phyloP scores from a whole-genome alignment of 2,113 vertebrate genomes.

The Motacilla tschutschensis region DNA sequence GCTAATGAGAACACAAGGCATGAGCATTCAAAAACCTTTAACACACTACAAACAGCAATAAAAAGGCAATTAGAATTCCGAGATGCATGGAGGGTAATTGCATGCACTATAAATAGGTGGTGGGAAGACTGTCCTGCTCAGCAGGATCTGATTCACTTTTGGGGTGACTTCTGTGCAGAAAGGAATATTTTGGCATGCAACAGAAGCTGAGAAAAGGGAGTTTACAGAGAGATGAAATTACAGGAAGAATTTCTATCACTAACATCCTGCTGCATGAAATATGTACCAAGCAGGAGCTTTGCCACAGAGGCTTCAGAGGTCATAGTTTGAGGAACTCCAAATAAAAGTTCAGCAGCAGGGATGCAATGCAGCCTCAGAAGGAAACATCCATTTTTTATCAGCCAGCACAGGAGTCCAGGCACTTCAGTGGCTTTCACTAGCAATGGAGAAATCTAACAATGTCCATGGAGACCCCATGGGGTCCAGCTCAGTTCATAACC shows the following conservation, averaged over 20 bases:
- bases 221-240: conserved; percentile 7
- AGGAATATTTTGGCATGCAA: background rate
- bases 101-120: conserved; percentile 48
- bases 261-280: background rate
- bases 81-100: conserved; percentile 50
- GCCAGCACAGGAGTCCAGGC: background rate
- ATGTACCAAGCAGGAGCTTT: background rate
- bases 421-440: background rate
- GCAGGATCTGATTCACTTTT: conserved; percentile 41
- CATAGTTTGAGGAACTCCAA: background rate
- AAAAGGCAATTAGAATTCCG: conserved; percentile 58
- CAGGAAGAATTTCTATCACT: background rate
- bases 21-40: conserved; percentile 54
- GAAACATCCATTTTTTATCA: background rate
- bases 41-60: conserved; percentile 62
- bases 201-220: background rate
- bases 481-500: background rate
- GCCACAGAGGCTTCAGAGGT: background rate
- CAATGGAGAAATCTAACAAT: background rate
- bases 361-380: background rate
- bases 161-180: conserved; percentile 27
- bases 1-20: conserved; percentile 60
- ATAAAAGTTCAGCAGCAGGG: background rate
- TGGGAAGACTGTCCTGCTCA: conserved; percentile 23
- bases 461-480: accelerated